phyloP scores from a whole-genome alignment of 2,797 vertebrate genomes.

The Pseudopleuronectes americanus region DNA sequence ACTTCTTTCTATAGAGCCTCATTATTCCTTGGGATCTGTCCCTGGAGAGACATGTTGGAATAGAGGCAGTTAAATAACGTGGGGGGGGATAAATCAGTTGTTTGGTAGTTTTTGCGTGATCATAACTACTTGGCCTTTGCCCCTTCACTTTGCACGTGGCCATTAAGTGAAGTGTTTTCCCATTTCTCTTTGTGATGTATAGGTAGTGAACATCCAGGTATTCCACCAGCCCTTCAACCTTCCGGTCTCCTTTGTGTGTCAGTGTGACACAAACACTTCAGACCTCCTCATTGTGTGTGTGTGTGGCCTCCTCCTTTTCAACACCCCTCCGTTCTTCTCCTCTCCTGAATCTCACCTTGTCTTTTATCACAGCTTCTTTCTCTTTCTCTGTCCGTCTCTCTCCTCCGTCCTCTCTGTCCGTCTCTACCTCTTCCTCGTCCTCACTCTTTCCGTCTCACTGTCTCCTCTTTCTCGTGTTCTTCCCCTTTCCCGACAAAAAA shows the following conservation, averaged over 20 bases:
- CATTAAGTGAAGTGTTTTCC: no score
- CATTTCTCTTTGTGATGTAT: no score
- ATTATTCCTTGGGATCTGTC: no score
- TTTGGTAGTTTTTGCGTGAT: no score
- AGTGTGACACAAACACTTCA: constrained; percentile 22
- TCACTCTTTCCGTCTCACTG: background rate
- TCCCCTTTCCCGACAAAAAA: constrained; percentile 11
- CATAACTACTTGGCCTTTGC: no score
- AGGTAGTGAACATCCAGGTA: no score
- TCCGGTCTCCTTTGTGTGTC: constrained; percentile 45
- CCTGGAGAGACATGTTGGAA: no score
- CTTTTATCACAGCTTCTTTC: background rate
- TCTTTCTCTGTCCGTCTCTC: background rate
- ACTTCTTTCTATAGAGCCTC: no score
- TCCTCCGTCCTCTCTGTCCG: background rate
- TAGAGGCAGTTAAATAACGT: no score
- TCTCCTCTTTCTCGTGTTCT: constrained; percentile 3
- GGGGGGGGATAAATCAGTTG: no score
- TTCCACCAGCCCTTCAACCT: constrained; percentile 6
- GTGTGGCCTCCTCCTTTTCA: constrained; percentile 5
- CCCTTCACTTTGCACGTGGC: no score
- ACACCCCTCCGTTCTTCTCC: background rate
- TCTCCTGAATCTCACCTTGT: constrained; percentile 6
- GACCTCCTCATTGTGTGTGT: constrained; percentile 6
- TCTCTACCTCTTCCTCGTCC: background rate